A percentile compares a stretch with the other conserved stretches of the same genome.
Conservation (phyloP, 2,888 invertebrate genomes). For the Odontocerum albicorne region DNA sequence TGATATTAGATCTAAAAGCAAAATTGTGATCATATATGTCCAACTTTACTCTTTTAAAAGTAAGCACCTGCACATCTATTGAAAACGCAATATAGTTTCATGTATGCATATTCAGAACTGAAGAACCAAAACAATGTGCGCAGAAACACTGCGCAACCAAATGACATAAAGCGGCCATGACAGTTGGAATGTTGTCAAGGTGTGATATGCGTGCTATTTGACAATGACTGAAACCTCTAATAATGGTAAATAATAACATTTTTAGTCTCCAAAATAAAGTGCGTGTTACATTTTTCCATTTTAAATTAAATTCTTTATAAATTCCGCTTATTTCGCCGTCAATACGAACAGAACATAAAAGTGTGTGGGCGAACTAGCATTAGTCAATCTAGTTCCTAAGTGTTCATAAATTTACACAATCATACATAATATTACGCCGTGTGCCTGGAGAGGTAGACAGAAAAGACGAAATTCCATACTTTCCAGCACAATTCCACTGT, state of each 20-base stretch:
- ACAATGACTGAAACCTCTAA: constrained; percentile 29
- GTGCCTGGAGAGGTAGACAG: no score
- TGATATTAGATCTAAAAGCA: no score
- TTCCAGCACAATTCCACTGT: no score
- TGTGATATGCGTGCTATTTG: constrained; percentile 26
- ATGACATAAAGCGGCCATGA: constrained; percentile 34
- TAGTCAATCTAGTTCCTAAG: constrained; percentile 28
- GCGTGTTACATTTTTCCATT: not conserved
- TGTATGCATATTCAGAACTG: constrained; percentile 14
- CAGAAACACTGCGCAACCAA: constrained; percentile 25
- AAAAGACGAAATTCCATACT: no score
- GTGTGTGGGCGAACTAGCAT: constrained; percentile 34
- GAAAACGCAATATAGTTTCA: not conserved
- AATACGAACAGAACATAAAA: constrained; percentile 10
- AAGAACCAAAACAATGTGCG: constrained; percentile 25
- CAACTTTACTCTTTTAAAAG: no score
- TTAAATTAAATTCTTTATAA: not conserved
- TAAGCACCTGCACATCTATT: no score
- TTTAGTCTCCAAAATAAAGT: not conserved
- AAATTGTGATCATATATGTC: no score
- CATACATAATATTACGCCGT: no score
- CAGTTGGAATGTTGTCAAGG: constrained; percentile 32
- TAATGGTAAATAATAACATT: constrained; percentile 21
- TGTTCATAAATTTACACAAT: no score
- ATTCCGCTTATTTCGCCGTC: not conserved